These are phyloP conservation scores for Sphaerophoria taeniata DNA, from an alignment of 2,888 invertebrate genomes.

Conservation along the genomic window DNA sequence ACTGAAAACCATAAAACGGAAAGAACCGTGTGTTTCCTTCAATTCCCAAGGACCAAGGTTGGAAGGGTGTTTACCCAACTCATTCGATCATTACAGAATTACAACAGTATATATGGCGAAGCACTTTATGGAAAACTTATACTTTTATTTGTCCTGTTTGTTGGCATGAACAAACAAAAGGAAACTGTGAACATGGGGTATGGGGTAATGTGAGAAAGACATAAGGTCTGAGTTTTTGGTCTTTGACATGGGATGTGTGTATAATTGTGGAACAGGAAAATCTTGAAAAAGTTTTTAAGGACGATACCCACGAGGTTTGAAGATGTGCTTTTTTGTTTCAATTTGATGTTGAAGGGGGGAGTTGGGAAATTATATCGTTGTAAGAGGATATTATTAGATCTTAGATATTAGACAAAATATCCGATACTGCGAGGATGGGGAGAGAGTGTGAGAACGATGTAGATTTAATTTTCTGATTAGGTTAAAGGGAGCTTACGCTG, in stretches of 20 bases:
- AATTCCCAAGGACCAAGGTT: slow-evolving; percentile 40
- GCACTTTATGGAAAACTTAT: slow-evolving; percentile 61
- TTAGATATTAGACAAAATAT: slow-evolving; percentile 50
- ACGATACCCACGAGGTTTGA: slow-evolving; percentile 33
- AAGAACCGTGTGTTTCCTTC: slow-evolving; percentile 2
- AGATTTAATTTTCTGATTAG: slow-evolving; percentile 59
- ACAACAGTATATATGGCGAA: slow-evolving; percentile 29
- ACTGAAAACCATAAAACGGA: slow-evolving; percentile 47
- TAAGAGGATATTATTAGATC: slow-evolving; percentile 61
- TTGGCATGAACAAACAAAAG: slow-evolving; percentile 47
- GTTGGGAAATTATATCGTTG: slow-evolving; percentile 38
- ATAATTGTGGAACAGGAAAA: slow-evolving; percentile 30
- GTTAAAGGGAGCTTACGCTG: slow-evolving; percentile 32
- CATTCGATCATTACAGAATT: slow-evolving; percentile 59
- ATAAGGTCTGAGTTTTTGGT: slow-evolving; percentile 48
- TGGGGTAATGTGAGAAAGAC: slow-evolving; percentile 9
- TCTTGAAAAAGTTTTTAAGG: slow-evolving; percentile 49
- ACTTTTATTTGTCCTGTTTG: slow-evolving; percentile 52
- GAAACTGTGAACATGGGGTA: slow-evolving; percentile 5
- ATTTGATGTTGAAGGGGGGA: not conserved
- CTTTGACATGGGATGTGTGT: slow-evolving; percentile 49
- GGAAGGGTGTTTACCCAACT: slow-evolving; percentile 1
- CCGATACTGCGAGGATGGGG: not conserved
- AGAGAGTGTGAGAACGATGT: not conserved
- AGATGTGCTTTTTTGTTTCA: slow-evolving; percentile 19